Evolutionary conservation across 1,140 invertebrate species (phyloP).

Genomic region (Bombus difficillimus): DNA sequence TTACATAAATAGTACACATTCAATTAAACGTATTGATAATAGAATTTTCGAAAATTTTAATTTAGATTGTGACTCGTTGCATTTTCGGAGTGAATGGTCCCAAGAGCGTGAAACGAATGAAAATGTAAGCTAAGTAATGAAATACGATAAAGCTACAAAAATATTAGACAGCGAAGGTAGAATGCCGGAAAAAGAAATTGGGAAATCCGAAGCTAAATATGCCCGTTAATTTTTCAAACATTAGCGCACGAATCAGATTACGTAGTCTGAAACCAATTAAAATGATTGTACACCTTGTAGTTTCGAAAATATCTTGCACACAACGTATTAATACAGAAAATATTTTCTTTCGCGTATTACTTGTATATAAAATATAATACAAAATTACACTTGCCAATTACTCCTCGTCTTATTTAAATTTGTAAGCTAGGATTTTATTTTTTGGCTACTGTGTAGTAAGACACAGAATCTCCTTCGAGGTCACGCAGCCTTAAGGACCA

Average conservation of each 20-base stretch:
- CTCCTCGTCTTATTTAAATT: no score
- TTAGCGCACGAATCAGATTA: neutral
- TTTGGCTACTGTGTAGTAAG: neutral
- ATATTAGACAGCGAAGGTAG: neutral
- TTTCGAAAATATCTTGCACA: neutral
- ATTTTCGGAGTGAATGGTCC: neutral
- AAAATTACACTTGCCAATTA: neutral
- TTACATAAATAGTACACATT: no score
- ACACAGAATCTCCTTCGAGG: neutral
- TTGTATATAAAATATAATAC: neutral
- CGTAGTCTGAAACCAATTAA: neutral
- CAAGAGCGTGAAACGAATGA: neutral
- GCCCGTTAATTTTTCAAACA: neutral
- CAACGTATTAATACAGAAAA: neutral
- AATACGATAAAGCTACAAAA: neutral
- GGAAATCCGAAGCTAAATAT: neutral
- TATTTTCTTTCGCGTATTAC: neutral
- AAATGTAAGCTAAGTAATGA: neutral
- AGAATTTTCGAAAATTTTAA: neutral
- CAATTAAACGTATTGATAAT: no score
- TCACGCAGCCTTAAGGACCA: neutral
- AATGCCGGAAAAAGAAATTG: neutral
- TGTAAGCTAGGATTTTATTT: neutral
- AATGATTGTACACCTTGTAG: neutral
- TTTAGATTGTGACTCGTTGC: neutral